These are phyloP conservation scores for Xestobium rufovillosum DNA, from an alignment of 2,888 invertebrate genomes.

Conservation along the genomic window DNA sequence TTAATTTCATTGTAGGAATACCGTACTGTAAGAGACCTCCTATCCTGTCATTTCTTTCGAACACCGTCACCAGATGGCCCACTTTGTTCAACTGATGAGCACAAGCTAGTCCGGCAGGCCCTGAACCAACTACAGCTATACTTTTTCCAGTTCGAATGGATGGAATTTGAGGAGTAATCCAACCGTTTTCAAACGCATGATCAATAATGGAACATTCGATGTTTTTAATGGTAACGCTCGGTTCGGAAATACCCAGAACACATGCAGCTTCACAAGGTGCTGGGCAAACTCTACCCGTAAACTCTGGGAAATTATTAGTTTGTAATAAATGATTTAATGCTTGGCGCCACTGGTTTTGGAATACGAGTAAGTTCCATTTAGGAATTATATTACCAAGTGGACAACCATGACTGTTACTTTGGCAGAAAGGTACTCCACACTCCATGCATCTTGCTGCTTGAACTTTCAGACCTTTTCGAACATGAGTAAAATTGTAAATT, in stretches of 20 bases:
- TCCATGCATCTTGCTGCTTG: slow-evolving; percentile 98
- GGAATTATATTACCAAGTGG: slow-evolving; percentile 98
- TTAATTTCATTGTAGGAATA: slow-evolving; percentile 97
- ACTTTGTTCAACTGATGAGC: slow-evolving; percentile 97
- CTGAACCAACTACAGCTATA: slow-evolving; percentile 88
- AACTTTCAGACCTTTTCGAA: slow-evolving; percentile 79
- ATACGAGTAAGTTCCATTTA: slow-evolving; percentile 98
- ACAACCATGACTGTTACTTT: slow-evolving; percentile 85
- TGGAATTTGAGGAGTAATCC: slow-evolving; percentile 72
- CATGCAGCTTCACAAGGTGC: slow-evolving; percentile 99
- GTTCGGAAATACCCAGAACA: slow-evolving; percentile 87
- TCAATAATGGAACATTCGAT: slow-evolving; percentile 99
- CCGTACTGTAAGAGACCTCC: slow-evolving; percentile 96
- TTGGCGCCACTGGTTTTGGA: slow-evolving; percentile 87
- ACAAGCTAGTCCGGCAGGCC: slow-evolving; percentile 90
- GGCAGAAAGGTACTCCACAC: slow-evolving; percentile 98
- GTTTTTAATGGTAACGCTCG: slow-evolving; percentile 97
- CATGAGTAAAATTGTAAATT: slow-evolving; percentile 81
- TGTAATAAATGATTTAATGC: slow-evolving; percentile 88
- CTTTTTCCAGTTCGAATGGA: slow-evolving; percentile 55
- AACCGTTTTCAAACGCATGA: slow-evolving; percentile 93
- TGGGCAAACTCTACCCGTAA: slow-evolving; percentile 68
- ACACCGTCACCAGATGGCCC: slow-evolving; percentile 93
- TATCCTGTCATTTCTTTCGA: slow-evolving; percentile 90
- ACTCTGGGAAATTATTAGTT: slow-evolving; percentile 96